Percentiles rank a stretch among this genome's conserved stretches.
Evolutionary conservation across 2,797 vertebrate species (phyloP).

Genomic region (Falco naumanni): DNA sequence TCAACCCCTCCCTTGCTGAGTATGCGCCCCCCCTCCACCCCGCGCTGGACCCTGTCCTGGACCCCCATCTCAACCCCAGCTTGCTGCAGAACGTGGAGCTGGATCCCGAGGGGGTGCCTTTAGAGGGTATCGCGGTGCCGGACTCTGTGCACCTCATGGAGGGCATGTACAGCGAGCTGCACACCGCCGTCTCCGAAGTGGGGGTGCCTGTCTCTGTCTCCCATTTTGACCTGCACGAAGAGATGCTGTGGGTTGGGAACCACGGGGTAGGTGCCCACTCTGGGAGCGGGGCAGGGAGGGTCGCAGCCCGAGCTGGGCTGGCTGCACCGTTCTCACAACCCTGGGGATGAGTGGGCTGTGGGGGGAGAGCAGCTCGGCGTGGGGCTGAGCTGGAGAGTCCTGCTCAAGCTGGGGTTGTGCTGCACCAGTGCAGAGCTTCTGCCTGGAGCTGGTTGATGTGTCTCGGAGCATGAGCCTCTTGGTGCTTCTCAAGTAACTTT

Average conservation of each 20-base stretch:
- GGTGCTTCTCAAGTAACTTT: not conserved
- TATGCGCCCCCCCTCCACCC: conserved; percentile 83
- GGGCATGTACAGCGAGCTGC: conserved; percentile 95
- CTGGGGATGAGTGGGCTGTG: not conserved
- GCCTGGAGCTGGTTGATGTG: fast-evolving
- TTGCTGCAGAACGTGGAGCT: conserved; percentile 92
- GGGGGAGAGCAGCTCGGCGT: fast-evolving
- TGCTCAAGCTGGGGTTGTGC: not conserved
- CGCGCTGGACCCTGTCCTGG: conserved; percentile 84
- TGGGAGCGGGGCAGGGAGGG: not conserved
- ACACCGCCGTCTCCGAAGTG: conserved; percentile 93
- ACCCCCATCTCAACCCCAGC: conserved; percentile 86
- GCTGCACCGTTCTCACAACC: too few species aligned
- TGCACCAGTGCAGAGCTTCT: not conserved
- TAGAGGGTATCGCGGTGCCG: conserved; percentile 81
- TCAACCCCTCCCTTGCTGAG: conserved; percentile 89
- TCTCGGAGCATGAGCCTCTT: fast-evolving
- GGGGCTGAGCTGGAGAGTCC: not conserved
- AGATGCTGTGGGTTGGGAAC: conserved; percentile 97
- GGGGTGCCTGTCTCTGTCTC: conserved; percentile 91
- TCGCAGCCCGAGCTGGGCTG: fast-evolving
- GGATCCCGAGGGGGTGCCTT: conserved; percentile 82
- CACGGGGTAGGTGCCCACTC: conserved; percentile 84
- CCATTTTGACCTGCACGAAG: conserved; percentile 95
- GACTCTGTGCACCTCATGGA: conserved; percentile 92